Percentiles rank a stretch among this genome's conserved stretches.
Evolutionary conservation across 2,888 invertebrate species (phyloP).

Genomic region (Hoplodrina ambigua): DNA sequence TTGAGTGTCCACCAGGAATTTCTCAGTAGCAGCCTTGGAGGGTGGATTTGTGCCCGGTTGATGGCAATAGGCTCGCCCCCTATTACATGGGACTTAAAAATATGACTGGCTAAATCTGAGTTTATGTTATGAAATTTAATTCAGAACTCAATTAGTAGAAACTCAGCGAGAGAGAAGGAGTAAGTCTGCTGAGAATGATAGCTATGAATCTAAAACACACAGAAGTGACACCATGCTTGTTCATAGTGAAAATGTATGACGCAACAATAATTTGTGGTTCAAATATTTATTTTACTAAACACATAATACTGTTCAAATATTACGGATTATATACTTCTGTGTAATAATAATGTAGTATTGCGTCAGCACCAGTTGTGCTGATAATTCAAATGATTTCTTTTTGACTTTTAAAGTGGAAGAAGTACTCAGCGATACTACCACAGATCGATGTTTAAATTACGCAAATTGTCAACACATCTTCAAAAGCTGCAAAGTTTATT

Average conservation of each 20-base stretch:
- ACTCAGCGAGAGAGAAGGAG: too few species aligned
- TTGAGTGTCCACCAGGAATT: too few species aligned
- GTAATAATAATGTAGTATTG: constrained; percentile 26
- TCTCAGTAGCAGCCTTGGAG: too few species aligned
- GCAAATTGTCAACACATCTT: neutral
- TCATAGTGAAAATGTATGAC: constrained; percentile 42
- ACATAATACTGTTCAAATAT: constrained; percentile 52
- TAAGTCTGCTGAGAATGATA: neutral
- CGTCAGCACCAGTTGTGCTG: constrained; percentile 7
- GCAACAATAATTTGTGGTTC: constrained; percentile 50
- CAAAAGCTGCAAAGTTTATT: neutral
- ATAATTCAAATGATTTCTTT: constrained; percentile 21
- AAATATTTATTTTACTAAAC: constrained; percentile 49
- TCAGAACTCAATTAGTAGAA: too few species aligned
- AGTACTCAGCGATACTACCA: neutral
- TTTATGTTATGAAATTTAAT: too few species aligned
- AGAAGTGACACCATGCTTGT: constrained; percentile 8
- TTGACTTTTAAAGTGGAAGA: neutral
- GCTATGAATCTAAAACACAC: constrained; percentile 5
- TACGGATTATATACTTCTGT: constrained; percentile 30
- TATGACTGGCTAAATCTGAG: too few species aligned
- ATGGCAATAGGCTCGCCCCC: too few species aligned
- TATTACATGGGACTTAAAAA: too few species aligned
- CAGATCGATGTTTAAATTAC: neutral
- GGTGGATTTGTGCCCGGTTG: too few species aligned